Conservation (phyloP, 2,888 invertebrate species). For the Dorcus parallelipipedus region DNA sequence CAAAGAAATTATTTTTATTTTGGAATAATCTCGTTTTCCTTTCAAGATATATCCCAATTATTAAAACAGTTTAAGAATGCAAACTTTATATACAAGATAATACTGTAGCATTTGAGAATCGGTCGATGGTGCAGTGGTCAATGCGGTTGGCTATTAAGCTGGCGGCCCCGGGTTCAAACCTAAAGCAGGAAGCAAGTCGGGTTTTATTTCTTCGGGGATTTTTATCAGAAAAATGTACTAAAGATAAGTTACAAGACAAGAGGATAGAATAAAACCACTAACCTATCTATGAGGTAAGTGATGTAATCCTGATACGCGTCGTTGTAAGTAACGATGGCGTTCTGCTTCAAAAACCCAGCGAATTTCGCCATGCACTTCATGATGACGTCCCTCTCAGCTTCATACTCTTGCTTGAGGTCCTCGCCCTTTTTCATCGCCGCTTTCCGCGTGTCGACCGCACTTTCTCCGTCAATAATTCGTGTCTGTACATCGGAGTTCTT, state of each 20-base stretch:
- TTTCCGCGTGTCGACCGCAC: slow-evolving; percentile 23
- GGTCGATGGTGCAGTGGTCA: too few relatives aligned
- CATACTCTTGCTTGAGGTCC: slow-evolving; percentile 15
- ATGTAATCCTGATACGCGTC: slow-evolving; percentile 41
- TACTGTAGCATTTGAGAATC: too few relatives aligned
- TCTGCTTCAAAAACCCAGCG: slow-evolving; percentile 39
- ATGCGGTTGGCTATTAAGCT: too few relatives aligned
- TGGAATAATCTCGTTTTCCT: too few relatives aligned
- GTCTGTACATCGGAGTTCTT: slow-evolving; percentile 30
- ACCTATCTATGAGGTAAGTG: slow-evolving; percentile 38
- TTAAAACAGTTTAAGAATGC: too few relatives aligned
- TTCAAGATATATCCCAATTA: too few relatives aligned
- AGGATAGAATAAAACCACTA: slow-evolving; percentile 4
- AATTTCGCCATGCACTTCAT: slow-evolving; percentile 37
- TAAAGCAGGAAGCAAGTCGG: too few relatives aligned
- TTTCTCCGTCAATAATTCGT: slow-evolving; percentile 25
- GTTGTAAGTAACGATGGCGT: slow-evolving; percentile 40
- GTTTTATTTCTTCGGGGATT: too few relatives aligned
- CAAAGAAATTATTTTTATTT: too few relatives aligned
- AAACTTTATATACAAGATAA: too few relatives aligned
- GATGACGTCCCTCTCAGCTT: slow-evolving; percentile 35
- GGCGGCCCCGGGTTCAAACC: too few relatives aligned
- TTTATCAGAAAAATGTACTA: too few relatives aligned
- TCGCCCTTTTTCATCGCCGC: slow-evolving; percentile 29
- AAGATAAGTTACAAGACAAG: neutral